Base-by-base conservation (phyloP, 1,140 invertebrate species). In the Aleiodes sp. region DNA sequence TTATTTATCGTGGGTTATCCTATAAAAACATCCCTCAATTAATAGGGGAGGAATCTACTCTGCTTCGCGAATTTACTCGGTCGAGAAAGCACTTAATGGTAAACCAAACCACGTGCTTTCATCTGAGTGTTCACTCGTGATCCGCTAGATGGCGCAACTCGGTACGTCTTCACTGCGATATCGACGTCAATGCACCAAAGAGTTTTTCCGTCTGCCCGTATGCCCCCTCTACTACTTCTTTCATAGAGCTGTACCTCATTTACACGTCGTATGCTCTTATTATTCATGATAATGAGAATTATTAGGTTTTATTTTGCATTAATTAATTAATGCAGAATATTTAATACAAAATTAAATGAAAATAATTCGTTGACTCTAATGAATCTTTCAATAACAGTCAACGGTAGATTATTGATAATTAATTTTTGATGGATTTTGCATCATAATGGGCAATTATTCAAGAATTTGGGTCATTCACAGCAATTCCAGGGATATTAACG, bases 171-270 rank as follows among this genome's bases (percentile, higher is more conserved):
- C 62, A 67, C 73, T 74, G 72, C 63, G 56, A 78, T 78, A 78
- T 77, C 77, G 75, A 78, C 76, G 76, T 41, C 29, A 68, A 63
- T 80, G 73, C 77, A 69, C 73, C 76, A 80, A 75, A 68, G 33
- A 41, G 41, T 68, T 59, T 33, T 37, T 67, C 35, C 43, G 65
- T 66, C 64, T 60, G 24, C 21, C 61, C 21, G 61, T 37, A 63
- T n/a, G 24, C 19, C n/a, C 21, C 6, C 24, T 43, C 0, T n/a
- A 59, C 61, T 41, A 63, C 61, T 63, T 28, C 9, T 24, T 62
- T 24, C 28, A 2, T 46, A n/a, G n/a, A n/a, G n/a, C n/a, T n/a
- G n/a, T n/a, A n/a, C n/a, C n/a, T 46, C 2, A n/a, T 46, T 46
- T 46, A 19, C 10, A 46, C 19, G 14, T 63, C 37, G 12, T 63